phyloP scores from a whole-genome alignment of 1,140 invertebrate species.

The Campodea augens region DNA sequence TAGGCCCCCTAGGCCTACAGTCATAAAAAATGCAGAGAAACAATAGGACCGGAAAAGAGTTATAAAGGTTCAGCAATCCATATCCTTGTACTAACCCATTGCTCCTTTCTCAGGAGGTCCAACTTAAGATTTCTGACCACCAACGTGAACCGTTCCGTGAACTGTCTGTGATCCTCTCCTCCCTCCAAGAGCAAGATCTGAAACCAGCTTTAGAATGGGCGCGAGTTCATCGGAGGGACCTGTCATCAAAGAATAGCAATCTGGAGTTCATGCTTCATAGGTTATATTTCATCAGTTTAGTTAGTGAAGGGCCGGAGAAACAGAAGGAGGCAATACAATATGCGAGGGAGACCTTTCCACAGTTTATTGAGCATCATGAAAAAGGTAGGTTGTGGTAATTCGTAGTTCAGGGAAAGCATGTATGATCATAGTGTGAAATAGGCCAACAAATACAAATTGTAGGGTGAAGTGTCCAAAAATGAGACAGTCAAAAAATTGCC shows the following conservation, averaged over 20 bases:
- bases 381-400: conserved; percentile 40
- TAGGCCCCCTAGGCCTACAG: too few relatives aligned
- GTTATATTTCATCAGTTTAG: conserved; percentile 47
- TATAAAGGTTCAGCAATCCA: too few relatives aligned
- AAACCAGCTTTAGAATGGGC: conserved; percentile 64
- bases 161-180: conserved; percentile 64
- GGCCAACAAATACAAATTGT: too few relatives aligned
- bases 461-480: too few relatives aligned
- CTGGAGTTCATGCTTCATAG: conserved; percentile 74
- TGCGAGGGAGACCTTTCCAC: conserved; percentile 63
- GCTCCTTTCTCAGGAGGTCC: conserved; percentile 44
- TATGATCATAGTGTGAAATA: background rate
- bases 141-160: conserved; percentile 67
- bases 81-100: too few relatives aligned
- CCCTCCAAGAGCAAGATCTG: conserved; percentile 54
- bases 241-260: conserved; percentile 32
- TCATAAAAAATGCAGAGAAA: too few relatives aligned
- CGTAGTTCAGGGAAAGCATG: background rate
- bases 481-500: too few relatives aligned
- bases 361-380: conserved; percentile 59
- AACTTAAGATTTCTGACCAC: conserved; percentile 41
- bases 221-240: conserved; percentile 35
- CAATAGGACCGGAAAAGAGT: too few relatives aligned
- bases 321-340: conserved; percentile 67
- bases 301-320: conserved; percentile 40